These are phyloP conservation scores for Luperina nickerlii DNA, from an alignment of 2,888 invertebrate species.

Conservation along the genomic window DNA sequence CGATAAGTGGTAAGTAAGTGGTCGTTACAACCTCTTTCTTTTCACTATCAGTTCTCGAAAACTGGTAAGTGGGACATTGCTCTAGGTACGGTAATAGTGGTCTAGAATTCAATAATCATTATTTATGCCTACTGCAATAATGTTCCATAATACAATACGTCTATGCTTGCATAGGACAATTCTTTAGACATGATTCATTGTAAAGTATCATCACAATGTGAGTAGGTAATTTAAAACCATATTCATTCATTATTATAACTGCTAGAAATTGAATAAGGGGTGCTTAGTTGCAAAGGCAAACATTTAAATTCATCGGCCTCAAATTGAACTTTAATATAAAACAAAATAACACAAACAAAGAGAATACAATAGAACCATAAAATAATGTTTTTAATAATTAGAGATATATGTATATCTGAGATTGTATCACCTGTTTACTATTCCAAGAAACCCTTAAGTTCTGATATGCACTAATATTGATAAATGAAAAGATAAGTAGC, in stretches of 20 bases:
- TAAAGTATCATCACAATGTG: slow-evolving; percentile 3
- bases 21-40: slow-evolving; percentile 18
- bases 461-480: slow-evolving; percentile 27
- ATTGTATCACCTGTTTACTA: slow-evolving; percentile 38
- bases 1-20: background rate
- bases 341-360: slow-evolving; percentile 13
- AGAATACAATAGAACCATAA: slow-evolving; percentile 6
- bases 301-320: background rate
- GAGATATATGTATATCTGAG: slow-evolving; percentile 12
- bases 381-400: slow-evolving; percentile 11
- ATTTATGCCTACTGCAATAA: background rate
- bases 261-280: slow-evolving; percentile 5
- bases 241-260: slow-evolving; percentile 1
- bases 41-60: slow-evolving; percentile 18
- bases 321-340: slow-evolving; percentile 12
- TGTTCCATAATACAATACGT: slow-evolving; percentile 1
- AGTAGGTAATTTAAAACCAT: slow-evolving; percentile 6
- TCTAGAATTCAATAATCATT: slow-evolving; percentile 6
- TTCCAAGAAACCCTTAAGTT: slow-evolving; percentile 40
- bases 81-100: background rate
- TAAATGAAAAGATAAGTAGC: slow-evolving; percentile 43
- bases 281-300: background rate
- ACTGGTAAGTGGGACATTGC: slow-evolving; percentile 4
- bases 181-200: background rate
- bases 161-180: background rate